A percentile compares a stretch with the other conserved stretches of the same genome.
Evolutionary conservation across 2,113 vertebrate species (phyloP).

Genomic region (Bubalus kerabau): DNA sequence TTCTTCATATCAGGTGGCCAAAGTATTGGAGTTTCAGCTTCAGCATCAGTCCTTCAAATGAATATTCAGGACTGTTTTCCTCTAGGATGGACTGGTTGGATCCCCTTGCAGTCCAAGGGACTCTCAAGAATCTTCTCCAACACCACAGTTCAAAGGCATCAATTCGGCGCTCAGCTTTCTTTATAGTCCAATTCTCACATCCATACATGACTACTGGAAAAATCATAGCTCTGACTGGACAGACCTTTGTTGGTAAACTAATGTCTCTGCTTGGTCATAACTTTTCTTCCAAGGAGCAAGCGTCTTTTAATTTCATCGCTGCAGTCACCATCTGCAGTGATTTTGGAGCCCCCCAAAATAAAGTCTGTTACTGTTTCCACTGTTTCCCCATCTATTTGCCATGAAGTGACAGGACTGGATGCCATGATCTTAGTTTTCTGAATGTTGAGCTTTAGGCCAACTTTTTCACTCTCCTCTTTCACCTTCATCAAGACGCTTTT

Average conservation of each 20-base stretch:
- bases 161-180: background rate
- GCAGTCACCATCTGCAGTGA: background rate
- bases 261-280: background rate
- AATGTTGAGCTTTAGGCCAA: too few species aligned
- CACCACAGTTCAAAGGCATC: background rate
- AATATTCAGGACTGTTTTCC: background rate
- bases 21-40: background rate
- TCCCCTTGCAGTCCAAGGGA: background rate
- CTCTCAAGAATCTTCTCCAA: background rate
- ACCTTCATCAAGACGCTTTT: background rate
- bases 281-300: background rate
- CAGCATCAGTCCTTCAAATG: background rate
- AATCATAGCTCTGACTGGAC: background rate
- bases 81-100: background rate
- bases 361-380: background rate
- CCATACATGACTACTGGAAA: background rate
- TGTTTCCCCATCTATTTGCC: background rate
- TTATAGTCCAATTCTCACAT: background rate
- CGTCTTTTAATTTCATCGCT: background rate
- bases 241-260: background rate
- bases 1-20: background rate
- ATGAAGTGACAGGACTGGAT: rapidly evolving
- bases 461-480: background rate
- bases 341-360: background rate
- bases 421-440: background rate